Percentiles rank a stretch among this genome's conserved stretches.
Evolutionary conservation across 2,113 vertebrate species (phyloP).

Genomic region (Alosa alosa): DNA sequence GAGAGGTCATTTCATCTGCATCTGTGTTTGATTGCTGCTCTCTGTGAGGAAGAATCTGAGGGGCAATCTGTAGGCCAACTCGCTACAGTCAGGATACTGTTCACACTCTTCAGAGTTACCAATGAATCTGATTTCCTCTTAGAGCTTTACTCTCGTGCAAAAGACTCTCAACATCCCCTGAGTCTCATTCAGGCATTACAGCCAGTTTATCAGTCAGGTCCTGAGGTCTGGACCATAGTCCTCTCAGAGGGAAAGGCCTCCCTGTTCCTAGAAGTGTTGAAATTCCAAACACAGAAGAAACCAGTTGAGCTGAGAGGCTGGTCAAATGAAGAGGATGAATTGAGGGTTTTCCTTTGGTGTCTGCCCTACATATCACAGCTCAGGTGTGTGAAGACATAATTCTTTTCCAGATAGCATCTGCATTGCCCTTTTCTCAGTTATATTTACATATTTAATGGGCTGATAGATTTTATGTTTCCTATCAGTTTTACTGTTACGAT

Average conservation of each 20-base stretch:
- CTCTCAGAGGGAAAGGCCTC: conserved; percentile 26
- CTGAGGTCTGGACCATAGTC: conserved; percentile 33
- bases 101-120: not conserved
- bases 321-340: conserved; percentile 40
- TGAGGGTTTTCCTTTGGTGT: conserved; percentile 39
- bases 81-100: not conserved
- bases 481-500: no score
- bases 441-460: no score
- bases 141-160: conserved; percentile 28
- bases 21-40: conserved; percentile 37
- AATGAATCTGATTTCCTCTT: conserved; percentile 14
- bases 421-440: no score
- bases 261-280: conserved; percentile 31
- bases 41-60: not conserved
- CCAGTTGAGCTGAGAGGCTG: conserved; percentile 30
- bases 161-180: conserved; percentile 14
- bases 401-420: no score
- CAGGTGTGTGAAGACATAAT: conserved; percentile 15
- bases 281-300: conserved; percentile 43
- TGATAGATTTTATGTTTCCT: no score
- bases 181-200: conserved; percentile 20
- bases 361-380: conserved; percentile 42
- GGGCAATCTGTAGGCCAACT: not conserved
- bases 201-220: not conserved
- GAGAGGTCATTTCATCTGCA: conserved; percentile 19